phyloP scores from a whole-genome alignment of 1,140 invertebrate species.

The Meloidogyne floridensis region DNA sequence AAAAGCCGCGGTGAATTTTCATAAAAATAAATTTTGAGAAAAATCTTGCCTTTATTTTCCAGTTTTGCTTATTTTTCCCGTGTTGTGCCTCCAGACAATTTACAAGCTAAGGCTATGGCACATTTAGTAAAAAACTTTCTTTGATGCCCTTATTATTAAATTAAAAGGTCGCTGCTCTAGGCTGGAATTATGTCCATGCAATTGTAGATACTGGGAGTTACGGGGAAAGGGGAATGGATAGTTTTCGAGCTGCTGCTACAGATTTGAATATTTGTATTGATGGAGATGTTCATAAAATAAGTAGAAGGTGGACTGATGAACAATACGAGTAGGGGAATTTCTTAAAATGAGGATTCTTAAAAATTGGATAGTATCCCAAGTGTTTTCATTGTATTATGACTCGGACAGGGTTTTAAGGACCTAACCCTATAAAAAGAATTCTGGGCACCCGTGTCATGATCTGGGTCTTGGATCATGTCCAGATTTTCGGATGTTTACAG shows the following conservation, averaged over 20 bases:
- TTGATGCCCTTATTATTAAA: neutral
- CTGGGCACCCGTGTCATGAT: too few relatives aligned
- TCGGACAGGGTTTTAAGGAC: too few relatives aligned
- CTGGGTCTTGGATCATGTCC: too few relatives aligned
- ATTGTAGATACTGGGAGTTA: conserved; percentile 78
- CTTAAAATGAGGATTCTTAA: too few relatives aligned
- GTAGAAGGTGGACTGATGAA: conserved; percentile 60
- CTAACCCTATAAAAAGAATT: too few relatives aligned
- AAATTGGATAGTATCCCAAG: too few relatives aligned
- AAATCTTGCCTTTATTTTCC: neutral
- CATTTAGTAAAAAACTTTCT: conserved; percentile 69
- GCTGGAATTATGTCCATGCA: conserved; percentile 78
- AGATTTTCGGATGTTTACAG: too few relatives aligned
- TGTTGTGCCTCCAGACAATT: conserved; percentile 77
- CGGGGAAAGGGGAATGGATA: conserved; percentile 71
- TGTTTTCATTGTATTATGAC: too few relatives aligned
- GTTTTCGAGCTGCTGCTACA: conserved; percentile 68
- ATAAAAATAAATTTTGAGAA: conserved; percentile 13
- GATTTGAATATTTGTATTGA: conserved; percentile 73
- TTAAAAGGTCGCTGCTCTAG: conserved; percentile 67
- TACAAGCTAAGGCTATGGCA: conserved; percentile 76
- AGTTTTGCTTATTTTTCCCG: conserved; percentile 76
- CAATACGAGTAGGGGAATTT: conserved; percentile 52
- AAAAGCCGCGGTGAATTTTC: conserved; percentile 70
- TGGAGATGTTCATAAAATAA: conserved; percentile 70